Base-by-base conservation (phyloP, 2,113 vertebrate species). In the Strix aluco region DNA sequence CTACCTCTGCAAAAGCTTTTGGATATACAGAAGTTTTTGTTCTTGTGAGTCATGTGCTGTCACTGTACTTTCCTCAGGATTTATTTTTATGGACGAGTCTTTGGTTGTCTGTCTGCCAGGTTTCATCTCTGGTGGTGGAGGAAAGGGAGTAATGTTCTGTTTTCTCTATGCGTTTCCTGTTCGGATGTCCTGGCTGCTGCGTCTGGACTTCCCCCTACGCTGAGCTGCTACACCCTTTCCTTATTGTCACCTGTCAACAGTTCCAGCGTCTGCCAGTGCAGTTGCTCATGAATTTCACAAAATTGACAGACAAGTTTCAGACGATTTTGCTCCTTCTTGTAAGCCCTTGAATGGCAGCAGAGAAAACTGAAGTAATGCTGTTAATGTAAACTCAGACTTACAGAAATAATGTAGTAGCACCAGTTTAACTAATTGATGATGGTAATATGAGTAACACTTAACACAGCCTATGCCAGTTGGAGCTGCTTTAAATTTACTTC, bases 391-490 rank as follows among this genome's bases (percentile, higher is more conserved):
- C 29, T 81, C 51, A 59, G 34, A 21, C 11, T 71, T 83, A 19
- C 1, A 78, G 65, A 70, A 71, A 59, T 87, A 74, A 30, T 51
- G n/a, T 42, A 30, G 55, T 55, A 67, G 18, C 29, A 21, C 15
- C 14, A 10, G 25, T 78, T 84, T 27, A 58, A 54, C 27, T 62
- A 26, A 52, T 25, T 52, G 32, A 10, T 63, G 32, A 32, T 85
- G 29, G 5, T 54, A 19, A 26, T 47, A 8, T 18, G 26, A 81
- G 11, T 74, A 47, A 51, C 1, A 0, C 5, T 51, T 85, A 69
- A 18, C 34, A 19, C 49, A 51, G 1, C 38, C 5, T 15, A 0
- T 29, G 32, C 55, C 1, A 2, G 7, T 29, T 81, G 32, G 25
- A 73, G 32, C 15, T 72, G 13, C 49, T 82, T 82, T 63, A 88